A percentile compares a stretch with the other conserved stretches of the same genome.
These are phyloP conservation scores for Picus viridis DNA, from an alignment of 2,797 vertebrate species.

Conservation along the genomic window DNA sequence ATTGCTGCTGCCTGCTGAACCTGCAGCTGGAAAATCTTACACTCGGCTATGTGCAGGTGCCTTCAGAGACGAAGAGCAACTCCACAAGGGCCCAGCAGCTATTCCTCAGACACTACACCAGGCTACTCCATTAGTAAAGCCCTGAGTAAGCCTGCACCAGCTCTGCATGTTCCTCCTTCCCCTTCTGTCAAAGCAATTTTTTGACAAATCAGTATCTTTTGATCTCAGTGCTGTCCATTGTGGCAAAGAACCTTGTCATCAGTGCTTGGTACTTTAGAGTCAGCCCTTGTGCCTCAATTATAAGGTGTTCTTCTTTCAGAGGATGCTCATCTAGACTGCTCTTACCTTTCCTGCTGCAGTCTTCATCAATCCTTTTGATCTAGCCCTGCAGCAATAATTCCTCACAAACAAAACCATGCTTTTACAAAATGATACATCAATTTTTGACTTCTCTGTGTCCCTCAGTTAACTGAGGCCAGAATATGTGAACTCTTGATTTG, in stretches of 20 bases:
- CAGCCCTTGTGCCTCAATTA: not conserved
- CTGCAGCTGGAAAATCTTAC: not conserved
- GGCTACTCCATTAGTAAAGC: not conserved
- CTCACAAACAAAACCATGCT: not conserved
- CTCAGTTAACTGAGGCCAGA: not conserved
- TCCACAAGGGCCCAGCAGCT: not conserved
- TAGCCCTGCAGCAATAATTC: not conserved
- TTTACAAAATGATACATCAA: not conserved
- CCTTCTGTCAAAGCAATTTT: not conserved
- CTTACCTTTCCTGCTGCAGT: not conserved
- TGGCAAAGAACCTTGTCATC: not conserved
- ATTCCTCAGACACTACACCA: not conserved
- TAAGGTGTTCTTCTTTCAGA: not conserved
- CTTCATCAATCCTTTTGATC: not conserved
- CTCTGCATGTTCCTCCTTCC: not conserved
- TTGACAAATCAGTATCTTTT: not conserved
- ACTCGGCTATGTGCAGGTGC: accelerated
- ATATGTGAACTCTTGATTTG: not conserved
- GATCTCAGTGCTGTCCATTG: not conserved
- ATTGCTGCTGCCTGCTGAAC: not conserved
- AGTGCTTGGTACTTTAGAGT: not conserved
- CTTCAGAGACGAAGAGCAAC: not conserved
- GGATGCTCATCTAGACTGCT: not conserved
- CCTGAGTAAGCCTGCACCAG: not conserved
- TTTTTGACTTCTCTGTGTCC: not conserved